A percentile compares a stretch with the other conserved stretches of the same genome.
These are phyloP conservation scores for Notarius lentiginosus DNA, from an alignment of 2,113 vertebrate genomes.

Conservation along the genomic window DNA sequence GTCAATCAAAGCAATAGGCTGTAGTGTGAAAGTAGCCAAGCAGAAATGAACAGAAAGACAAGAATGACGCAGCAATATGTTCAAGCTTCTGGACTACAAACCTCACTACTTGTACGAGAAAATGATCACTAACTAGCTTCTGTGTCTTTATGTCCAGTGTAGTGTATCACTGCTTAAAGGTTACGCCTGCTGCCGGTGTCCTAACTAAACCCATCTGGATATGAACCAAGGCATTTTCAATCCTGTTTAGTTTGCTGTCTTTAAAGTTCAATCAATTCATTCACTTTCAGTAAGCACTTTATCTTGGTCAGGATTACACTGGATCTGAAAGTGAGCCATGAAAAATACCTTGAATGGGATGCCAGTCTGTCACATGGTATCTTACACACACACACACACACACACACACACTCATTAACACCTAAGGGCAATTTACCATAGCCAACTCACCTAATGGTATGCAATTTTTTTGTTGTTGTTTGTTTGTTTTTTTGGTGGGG, in stretches of 20 bases:
- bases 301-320: not conserved
- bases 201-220: not conserved
- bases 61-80: not conserved
- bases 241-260: not conserved
- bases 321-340: not conserved
- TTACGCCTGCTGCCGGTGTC: not conserved
- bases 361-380: not conserved
- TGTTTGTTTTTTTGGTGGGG: not conserved
- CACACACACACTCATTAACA: not conserved
- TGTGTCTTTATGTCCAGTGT: not conserved
- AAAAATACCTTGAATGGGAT: not conserved
- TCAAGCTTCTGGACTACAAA: not conserved
- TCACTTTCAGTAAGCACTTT: not conserved
- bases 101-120: not conserved
- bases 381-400: not conserved
- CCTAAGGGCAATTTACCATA: not conserved
- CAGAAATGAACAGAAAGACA: not conserved
- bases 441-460: not conserved
- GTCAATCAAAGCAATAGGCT: slow-evolving; percentile 34
- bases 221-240: not conserved
- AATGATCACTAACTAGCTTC: not conserved
- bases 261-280: not conserved
- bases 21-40: not conserved
- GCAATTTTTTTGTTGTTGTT: no score
- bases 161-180: not conserved